phyloP scores from a whole-genome alignment of 2,113 vertebrate species.

The Bos javanicus region DNA sequence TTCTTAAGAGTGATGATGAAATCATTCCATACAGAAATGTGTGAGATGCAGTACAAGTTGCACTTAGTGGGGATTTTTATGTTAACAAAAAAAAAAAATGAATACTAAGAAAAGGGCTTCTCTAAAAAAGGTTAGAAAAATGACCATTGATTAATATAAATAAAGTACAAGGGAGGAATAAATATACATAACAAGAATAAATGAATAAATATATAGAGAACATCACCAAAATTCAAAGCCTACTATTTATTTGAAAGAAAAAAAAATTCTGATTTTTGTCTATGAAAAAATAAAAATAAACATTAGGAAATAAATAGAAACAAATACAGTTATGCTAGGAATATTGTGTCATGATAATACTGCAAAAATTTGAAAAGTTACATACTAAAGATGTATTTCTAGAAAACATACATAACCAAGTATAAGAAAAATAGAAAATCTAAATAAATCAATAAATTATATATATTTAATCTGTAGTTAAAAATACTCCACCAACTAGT shows the following conservation, averaged over 20 bases:
- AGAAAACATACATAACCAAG: neutral
- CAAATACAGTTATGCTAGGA: neutral
- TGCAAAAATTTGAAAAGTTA: neutral
- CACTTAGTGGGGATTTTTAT: neutral
- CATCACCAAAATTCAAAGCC: neutral
- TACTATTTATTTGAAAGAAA: neutral
- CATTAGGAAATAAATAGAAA: neutral
- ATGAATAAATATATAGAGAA: neutral
- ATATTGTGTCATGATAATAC: neutral
- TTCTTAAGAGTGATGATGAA: neutral
- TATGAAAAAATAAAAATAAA: neutral
- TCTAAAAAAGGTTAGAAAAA: neutral
- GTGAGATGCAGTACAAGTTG: neutral
- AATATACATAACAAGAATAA: neutral
- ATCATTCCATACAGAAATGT: neutral
- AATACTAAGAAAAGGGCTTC: neutral
- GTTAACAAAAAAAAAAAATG: neutral
- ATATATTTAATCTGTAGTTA: neutral
- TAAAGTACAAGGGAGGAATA: neutral
- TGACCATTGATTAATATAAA: neutral
- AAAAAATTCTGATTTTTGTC: neutral
- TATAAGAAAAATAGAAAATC: neutral
- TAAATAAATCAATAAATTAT: neutral
- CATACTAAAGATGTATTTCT: neutral
- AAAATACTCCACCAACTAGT: neutral